Conservation (phyloP, 2,113 vertebrate species). For the Rattus rattus region DNA sequence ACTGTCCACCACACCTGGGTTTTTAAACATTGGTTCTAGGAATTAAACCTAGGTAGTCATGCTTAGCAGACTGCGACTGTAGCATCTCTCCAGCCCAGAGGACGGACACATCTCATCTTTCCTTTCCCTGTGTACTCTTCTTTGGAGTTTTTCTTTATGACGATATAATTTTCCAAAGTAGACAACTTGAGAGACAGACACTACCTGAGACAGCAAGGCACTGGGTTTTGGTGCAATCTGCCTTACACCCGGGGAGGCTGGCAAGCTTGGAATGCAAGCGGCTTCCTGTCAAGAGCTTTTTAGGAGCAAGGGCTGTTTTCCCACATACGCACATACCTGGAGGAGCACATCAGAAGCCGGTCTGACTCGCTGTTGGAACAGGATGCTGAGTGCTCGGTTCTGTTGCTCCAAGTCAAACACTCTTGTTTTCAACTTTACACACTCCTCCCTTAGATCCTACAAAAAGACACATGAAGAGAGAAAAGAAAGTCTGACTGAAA, state of each 20-base stretch:
- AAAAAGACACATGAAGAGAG: slow-evolving; percentile 19
- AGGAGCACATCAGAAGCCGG: slow-evolving; percentile 93
- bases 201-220: not conserved
- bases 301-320: slow-evolving; percentile 63
- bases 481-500: slow-evolving; percentile 20
- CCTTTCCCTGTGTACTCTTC: slow-evolving; percentile 19
- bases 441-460: slow-evolving; percentile 95
- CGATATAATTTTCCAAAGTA: not conserved
- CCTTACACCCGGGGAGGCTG: not conserved
- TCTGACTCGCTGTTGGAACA: slow-evolving; percentile 94
- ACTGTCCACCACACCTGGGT: not conserved
- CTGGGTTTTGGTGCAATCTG: not conserved
- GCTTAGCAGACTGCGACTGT: not conserved
- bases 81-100: too few species aligned
- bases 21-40: not conserved
- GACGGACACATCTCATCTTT: not conserved
- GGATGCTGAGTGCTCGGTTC: slow-evolving; percentile 90
- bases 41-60: too few species aligned
- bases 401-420: slow-evolving; percentile 96
- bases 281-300: slow-evolving; percentile 49
- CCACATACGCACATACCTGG: slow-evolving; percentile 89
- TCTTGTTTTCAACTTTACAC: slow-evolving; percentile 93
- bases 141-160: not conserved
- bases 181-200: slow-evolving; percentile 24
- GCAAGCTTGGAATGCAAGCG: slow-evolving; percentile 4